Evolutionary conservation across 2,113 vertebrate species (phyloP).

Genomic region (Canis aureus): DNA sequence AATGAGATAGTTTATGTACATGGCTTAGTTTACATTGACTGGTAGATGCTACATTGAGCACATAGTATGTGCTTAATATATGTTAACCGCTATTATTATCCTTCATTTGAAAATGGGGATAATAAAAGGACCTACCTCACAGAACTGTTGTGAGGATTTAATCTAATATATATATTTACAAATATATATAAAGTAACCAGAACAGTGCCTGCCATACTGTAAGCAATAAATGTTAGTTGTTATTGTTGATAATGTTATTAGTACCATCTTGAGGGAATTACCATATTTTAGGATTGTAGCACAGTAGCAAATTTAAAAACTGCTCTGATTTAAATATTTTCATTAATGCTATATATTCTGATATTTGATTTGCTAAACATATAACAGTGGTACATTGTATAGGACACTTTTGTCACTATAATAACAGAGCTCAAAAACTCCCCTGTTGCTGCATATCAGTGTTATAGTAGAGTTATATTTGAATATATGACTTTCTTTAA

Average conservation of each 20-base stretch:
- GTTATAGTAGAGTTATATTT: not conserved
- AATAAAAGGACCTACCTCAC: not conserved
- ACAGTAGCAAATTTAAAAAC: not conserved
- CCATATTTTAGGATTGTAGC: not conserved
- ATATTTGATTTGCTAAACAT: not conserved
- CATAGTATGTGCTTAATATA: not conserved
- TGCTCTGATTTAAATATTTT: not conserved
- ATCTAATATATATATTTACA: not conserved
- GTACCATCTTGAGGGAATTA: not conserved
- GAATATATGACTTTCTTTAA: not conserved
- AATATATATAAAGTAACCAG: not conserved
- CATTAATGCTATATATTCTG: not conserved
- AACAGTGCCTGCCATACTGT: not conserved
- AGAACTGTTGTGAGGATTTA: not conserved
- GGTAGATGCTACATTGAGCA: not conserved
- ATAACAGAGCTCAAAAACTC: not conserved
- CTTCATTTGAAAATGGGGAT: not conserved
- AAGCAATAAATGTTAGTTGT: constrained; percentile 1
- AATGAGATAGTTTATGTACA: not conserved
- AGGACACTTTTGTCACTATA: not conserved
- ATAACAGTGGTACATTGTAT: not conserved
- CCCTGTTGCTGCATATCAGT: not conserved
- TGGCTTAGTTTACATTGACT: not conserved
- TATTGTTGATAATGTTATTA: not conserved
- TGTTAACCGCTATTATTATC: not conserved